Percentiles rank a stretch among this genome's conserved stretches.
phyloP scores from a whole-genome alignment of 2,888 invertebrate genomes.

The Byasa hedistus region DNA sequence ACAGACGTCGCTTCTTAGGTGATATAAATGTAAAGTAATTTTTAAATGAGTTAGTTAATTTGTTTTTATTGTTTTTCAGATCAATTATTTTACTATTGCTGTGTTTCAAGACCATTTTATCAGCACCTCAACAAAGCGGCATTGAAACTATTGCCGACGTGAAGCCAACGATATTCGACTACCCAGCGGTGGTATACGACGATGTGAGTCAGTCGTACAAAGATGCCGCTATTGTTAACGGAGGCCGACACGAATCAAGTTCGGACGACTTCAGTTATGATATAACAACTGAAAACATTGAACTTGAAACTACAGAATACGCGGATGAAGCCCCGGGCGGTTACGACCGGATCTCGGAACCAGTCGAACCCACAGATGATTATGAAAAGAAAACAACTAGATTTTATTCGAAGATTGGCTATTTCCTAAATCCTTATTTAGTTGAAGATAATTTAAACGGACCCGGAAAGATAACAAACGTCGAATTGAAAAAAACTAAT shows the following conservation, averaged over 20 bases:
- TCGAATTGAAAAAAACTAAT: neutral
- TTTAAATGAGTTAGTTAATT: too few relatives aligned
- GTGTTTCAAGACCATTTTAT: constrained; percentile 40
- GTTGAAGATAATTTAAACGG: neutral
- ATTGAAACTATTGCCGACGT: constrained; percentile 60
- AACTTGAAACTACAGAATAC: constrained; percentile 37
- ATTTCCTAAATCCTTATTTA: constrained; percentile 11
- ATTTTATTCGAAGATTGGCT: constrained; percentile 23
- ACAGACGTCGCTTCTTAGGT: too few relatives aligned
- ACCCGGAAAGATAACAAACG: neutral
- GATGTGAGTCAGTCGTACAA: neutral
- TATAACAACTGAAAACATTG: constrained; percentile 36
- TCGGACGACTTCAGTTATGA: constrained; percentile 20
- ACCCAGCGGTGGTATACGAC: constrained; percentile 26
- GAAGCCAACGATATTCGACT: constrained; percentile 42
- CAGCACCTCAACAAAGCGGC: constrained; percentile 53
- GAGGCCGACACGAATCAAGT: constrained; percentile 4
- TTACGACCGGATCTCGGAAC: constrained; percentile 13
- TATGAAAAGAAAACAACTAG: constrained; percentile 11
- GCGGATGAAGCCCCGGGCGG: constrained; percentile 31
- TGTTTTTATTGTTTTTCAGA: constrained; percentile 45
- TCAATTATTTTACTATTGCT: constrained; percentile 45
- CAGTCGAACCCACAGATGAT: constrained; percentile 8
- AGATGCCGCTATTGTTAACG: constrained; percentile 4
- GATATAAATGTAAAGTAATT: too few relatives aligned